Base-by-base conservation (phyloP, 2,797 vertebrate species). In the Betta splendens region DNA sequence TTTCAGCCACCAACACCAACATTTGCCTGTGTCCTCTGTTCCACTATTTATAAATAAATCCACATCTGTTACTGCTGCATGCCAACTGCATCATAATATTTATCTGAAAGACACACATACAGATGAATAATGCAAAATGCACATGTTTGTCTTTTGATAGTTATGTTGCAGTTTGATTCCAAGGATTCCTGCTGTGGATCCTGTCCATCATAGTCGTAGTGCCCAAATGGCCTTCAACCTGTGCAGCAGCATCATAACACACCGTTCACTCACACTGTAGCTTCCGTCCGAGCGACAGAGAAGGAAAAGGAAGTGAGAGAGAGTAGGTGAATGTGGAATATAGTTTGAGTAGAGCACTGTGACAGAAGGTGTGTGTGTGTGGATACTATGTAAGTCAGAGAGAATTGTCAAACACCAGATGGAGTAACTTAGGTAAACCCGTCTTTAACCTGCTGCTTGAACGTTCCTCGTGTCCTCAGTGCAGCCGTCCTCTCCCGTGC, bases 241-340 rank as follows among this genome's bases (percentile, higher is more conserved):
- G 45, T 8, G 13, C 15, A n/a, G n/a, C 26, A 35, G 16, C n/a
- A 25, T 9, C 20, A 32, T n/a, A n/a, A 15, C 3, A 42, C 29
- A 21, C 18, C 16, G n/a, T 33, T 7, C 31, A 12, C 16, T 33
- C n/a, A n/a, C n/a, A 18, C 25, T 13, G 16, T 1, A 11, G 8
- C 20, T 32, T 36, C 32, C 35, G 16, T 55, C 18, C 17, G 25
- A 39, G 28, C 4, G 11, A 0, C 23, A 28, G 28, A 60, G 26
- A 53, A 53, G 20, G 23, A 42, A 56, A 29, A 55, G 71, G 18
- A 86, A 74, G 79, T 83, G 80, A 57, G 15, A 2, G 57, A 64
- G 23, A 17, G 81, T 48, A 7, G 40, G 46, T 65, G 80, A 56
- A 80, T 35, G 76, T 75, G 49, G 48, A 58, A 9, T 38, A 55